Base-by-base conservation (phyloP, 2,797 vertebrate genomes). In the Percopsis omiscomaycus region DNA sequence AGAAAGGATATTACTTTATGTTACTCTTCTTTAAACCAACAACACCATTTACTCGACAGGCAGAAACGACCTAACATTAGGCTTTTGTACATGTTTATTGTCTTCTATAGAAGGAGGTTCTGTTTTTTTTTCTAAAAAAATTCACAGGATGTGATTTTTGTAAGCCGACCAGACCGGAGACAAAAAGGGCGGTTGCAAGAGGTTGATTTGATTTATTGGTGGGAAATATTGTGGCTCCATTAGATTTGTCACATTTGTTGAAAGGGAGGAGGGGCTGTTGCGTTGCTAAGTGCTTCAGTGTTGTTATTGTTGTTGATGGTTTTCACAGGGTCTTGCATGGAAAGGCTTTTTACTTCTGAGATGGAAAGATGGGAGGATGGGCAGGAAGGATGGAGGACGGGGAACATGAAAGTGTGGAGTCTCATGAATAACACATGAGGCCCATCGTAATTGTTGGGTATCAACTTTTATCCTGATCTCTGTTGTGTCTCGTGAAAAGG, bases 381-480 rank as follows among this genome's bases (percentile, higher is more conserved):
- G 51, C 84, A 89, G 86, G 85, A 88, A 86, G 82, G 62, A 63
- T 64, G 4, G 59, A 75, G 69, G 80, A 72, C 63, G 74, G 82
- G 66, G 86, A 77, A 83, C 42, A 80, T 75, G 77, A 71, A 86
- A 86, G 86, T 87, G 88, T 90, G 87, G 85, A 80, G 81, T 82
- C 71, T 79, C 59, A 88, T 91, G 77, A 90, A 91, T 90, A 90
- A 89, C 78, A 69, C 72, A 91, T 88, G 80, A 89, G 76, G 29
- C 66, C 70, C 80, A 67, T 76, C 77, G 57, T 78, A 85, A 74
- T 85, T 83, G 82, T 80, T 74, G 72, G 74, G 79, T 63, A 72
- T 77, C 61, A 73, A 60, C 69, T 71, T 72, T 69, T 66, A 79
- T 59, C 52, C 12, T 50, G 49, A 47, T 12, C 32, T 61, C 50